A percentile compares a stretch with the other conserved stretches of the same genome.
phyloP scores from a whole-genome alignment of 2,797 vertebrate species.

The Anguilla marmorata region DNA sequence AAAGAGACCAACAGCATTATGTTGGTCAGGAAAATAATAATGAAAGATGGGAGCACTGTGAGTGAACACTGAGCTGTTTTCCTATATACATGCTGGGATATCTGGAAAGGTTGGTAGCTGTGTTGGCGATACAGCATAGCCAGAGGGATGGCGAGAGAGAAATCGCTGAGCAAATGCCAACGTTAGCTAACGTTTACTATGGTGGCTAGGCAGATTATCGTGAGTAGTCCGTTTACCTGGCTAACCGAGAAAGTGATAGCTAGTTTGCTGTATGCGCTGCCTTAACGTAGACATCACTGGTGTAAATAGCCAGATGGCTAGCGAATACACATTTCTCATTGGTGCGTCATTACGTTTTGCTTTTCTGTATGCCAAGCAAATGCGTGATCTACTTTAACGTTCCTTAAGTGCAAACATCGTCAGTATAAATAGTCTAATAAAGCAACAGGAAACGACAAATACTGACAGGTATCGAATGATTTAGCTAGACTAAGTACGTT shows the following conservation, averaged over 20 bases:
- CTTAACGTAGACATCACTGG: background rate
- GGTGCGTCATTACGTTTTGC: background rate
- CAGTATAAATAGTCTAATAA: too few relatives aligned
- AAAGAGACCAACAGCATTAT: constrained; percentile 63
- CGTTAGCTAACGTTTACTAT: background rate
- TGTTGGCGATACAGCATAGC: background rate
- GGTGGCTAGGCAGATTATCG: background rate
- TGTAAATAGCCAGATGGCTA: background rate
- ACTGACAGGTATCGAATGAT: too few relatives aligned
- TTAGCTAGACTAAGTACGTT: too few relatives aligned
- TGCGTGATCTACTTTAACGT: background rate
- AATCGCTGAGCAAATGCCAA: background rate
- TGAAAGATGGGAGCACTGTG: constrained; percentile 72
- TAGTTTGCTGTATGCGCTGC: background rate
- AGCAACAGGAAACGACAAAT: too few relatives aligned
- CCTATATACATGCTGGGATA: background rate
- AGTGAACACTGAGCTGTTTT: constrained; percentile 35
- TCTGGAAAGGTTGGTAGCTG: background rate
- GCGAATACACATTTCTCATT: background rate
- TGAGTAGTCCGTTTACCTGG: background rate
- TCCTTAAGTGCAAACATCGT: background rate
- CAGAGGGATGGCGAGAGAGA: background rate
- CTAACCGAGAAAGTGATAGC: background rate
- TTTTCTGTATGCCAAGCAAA: background rate
- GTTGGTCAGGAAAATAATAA: constrained; percentile 74